Evolutionary conservation across 2,113 vertebrate species (phyloP).

Genomic region (Thinocorus orbignyianus): DNA sequence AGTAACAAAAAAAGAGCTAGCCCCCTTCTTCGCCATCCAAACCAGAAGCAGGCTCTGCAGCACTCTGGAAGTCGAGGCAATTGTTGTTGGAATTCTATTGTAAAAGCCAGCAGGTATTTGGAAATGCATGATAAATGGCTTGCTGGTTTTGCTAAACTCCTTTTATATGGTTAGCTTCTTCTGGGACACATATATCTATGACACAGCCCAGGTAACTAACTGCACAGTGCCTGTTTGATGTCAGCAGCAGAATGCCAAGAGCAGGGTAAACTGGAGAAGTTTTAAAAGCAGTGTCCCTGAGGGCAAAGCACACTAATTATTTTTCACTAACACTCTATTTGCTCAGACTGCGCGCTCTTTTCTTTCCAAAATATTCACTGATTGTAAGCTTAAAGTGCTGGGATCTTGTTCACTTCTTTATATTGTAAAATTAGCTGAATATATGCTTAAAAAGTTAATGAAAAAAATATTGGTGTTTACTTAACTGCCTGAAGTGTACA

Average conservation of each 20-base stretch:
- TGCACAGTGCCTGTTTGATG: background rate
- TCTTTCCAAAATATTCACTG: background rate
- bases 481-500: background rate
- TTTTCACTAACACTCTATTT: background rate
- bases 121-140: background rate
- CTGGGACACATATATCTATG: background rate
- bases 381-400: background rate
- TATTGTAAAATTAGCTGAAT: background rate
- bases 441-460: background rate
- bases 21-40: background rate
- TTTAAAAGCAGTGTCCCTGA: background rate
- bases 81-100: background rate
- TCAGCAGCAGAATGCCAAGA: background rate
- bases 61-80: background rate
- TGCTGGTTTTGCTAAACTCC: background rate
- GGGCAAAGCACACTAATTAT: background rate
- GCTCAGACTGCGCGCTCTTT: background rate
- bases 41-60: background rate
- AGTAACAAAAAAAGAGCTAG: background rate
- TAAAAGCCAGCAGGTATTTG: background rate
- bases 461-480: background rate
- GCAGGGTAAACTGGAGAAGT: background rate
- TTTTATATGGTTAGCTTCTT: background rate
- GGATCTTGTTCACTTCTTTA: background rate
- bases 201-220: background rate